These are phyloP conservation scores for Polylopha cassiicola DNA, from an alignment of 2,888 invertebrate species.

Conservation along the genomic window DNA sequence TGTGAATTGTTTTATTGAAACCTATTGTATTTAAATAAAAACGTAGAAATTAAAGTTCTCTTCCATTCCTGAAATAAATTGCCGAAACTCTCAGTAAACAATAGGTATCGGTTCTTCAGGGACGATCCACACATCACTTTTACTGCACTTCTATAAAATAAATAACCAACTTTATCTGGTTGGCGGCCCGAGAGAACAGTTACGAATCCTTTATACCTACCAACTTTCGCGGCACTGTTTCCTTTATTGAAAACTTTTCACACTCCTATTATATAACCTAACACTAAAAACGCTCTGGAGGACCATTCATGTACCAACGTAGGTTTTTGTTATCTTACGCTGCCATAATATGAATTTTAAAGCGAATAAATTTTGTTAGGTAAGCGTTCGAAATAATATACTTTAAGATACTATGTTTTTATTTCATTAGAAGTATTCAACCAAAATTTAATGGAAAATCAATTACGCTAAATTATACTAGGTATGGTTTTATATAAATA, in stretches of 20 bases:
- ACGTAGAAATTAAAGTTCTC: too few species aligned
- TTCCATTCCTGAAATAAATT: conserved; percentile 8
- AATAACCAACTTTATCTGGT: conserved; percentile 44
- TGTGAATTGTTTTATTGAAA: too few species aligned
- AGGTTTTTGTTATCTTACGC: not conserved
- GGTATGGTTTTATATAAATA: too few species aligned
- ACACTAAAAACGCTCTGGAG: not conserved
- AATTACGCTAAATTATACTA: too few species aligned
- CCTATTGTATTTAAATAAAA: too few species aligned
- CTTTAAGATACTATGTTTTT: too few species aligned
- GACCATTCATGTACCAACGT: not conserved
- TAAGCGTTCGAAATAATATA: too few species aligned
- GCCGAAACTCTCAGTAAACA: conserved; percentile 8
- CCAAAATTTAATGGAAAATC: too few species aligned
- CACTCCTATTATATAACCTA: conserved; percentile 11
- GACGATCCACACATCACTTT: conserved; percentile 32
- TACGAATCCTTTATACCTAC: conserved; percentile 33
- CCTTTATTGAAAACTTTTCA: conserved; percentile 28
- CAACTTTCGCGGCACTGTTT: conserved; percentile 30
- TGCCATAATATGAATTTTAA: too few species aligned
- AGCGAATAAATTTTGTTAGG: too few species aligned
- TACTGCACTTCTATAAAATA: conserved; percentile 47
- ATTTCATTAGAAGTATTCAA: too few species aligned
- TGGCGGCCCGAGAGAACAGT: conserved; percentile 27
- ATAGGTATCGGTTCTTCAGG: not conserved